Percentiles rank a stretch among this genome's conserved stretches.
These are phyloP conservation scores for Chamaetylas fuelleborni DNA, from an alignment of 2,113 vertebrate species.

Conservation along the genomic window DNA sequence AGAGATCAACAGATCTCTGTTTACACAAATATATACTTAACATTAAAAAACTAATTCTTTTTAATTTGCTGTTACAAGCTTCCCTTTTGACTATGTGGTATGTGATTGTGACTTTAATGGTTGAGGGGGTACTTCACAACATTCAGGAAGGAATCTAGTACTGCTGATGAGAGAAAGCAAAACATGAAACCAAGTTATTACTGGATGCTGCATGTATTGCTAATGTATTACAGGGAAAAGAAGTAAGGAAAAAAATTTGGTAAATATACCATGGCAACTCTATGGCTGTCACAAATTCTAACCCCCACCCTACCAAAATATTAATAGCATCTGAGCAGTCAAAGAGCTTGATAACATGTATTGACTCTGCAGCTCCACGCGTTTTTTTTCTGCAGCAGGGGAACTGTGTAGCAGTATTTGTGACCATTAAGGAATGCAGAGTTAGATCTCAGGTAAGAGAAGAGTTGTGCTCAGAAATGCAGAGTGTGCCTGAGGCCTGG, in stretches of 20 bases:
- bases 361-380: neutral
- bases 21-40: neutral
- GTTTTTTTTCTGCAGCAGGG: neutral
- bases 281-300: neutral
- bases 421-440: neutral
- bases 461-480: neutral
- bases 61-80: neutral
- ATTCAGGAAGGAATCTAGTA: neutral
- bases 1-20: neutral
- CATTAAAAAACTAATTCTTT: neutral
- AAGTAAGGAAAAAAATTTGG: neutral
- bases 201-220: neutral
- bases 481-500: neutral
- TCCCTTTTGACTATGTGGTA: neutral
- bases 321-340: constrained; percentile 19
- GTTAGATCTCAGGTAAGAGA: neutral
- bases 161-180: neutral
- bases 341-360: constrained; percentile 1
- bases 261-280: neutral
- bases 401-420: neutral
- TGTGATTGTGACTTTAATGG: neutral
- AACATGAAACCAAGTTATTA: neutral
- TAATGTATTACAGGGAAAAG: neutral
- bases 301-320: constrained; percentile 27
- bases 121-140: neutral